A percentile compares a stretch with the other conserved stretches of the same genome.
These are phyloP conservation scores for Cherax quadricarinatus DNA, from an alignment of 1,140 invertebrate species.

Conservation along the genomic window DNA sequence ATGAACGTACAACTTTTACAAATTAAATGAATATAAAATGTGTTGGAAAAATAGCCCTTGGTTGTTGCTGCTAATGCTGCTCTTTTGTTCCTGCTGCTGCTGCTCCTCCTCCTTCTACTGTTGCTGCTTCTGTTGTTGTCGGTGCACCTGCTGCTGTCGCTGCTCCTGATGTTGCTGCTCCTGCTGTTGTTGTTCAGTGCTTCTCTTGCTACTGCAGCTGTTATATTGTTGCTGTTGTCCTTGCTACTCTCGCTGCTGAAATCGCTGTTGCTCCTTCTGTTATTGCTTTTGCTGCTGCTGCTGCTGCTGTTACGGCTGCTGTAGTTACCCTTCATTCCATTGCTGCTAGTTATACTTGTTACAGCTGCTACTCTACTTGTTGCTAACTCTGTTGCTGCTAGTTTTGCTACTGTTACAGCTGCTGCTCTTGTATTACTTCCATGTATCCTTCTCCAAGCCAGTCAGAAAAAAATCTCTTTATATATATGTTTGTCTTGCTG, in stretches of 20 bases:
- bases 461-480: conserved; percentile 40
- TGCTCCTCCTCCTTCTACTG: too few relatives aligned
- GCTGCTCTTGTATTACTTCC: neutral
- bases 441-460: conserved; percentile 28
- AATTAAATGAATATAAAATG: too few relatives aligned
- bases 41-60: too few relatives aligned
- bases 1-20: too few relatives aligned
- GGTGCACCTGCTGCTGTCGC: neutral
- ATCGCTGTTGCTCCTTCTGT: too few relatives aligned
- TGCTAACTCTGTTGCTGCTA: neutral
- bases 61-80: too few relatives aligned
- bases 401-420: neutral
- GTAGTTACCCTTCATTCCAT: too few relatives aligned
- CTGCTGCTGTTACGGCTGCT: neutral
- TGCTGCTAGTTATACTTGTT: neutral
- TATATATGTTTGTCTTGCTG: conserved; percentile 63
- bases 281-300: too few relatives aligned
- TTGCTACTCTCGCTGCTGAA: too few relatives aligned
- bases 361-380: neutral
- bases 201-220: neutral
- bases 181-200: neutral
- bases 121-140: too few relatives aligned
- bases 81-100: too few relatives aligned
- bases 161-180: neutral
- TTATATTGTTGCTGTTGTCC: too few relatives aligned